phyloP scores from a whole-genome alignment of 2,113 vertebrate species.

The Otus sunia region DNA sequence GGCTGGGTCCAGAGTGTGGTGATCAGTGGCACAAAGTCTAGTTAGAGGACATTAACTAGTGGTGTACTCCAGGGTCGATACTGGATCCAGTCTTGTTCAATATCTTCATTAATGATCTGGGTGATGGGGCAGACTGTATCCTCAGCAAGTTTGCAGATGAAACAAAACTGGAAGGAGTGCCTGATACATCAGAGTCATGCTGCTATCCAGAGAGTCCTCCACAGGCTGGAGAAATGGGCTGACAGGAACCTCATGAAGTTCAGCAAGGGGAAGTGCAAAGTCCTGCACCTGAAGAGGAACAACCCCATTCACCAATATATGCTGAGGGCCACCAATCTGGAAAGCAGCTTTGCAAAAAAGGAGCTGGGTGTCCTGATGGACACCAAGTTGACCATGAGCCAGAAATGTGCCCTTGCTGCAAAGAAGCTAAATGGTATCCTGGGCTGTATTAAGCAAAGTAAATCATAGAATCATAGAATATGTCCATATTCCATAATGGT shows the following conservation, averaged over 20 bases:
- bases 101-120: background rate
- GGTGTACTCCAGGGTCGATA: background rate
- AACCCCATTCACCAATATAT: background rate
- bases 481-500: no score
- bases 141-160: background rate
- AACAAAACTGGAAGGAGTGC: background rate
- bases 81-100: background rate
- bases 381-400: background rate
- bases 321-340: background rate
- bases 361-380: background rate
- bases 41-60: background rate
- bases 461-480: background rate
- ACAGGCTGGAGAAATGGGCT: background rate
- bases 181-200: background rate
- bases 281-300: background rate
- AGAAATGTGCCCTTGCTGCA: background rate
- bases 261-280: background rate
- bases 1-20: background rate
- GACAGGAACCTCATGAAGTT: background rate
- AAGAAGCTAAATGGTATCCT: background rate
- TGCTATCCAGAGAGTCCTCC: background rate
- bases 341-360: background rate
- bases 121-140: background rate
- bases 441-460: background rate
- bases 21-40: background rate